These are phyloP conservation scores for Chloroceryle amazona DNA, from an alignment of 2,797 vertebrate genomes.

Conservation along the genomic window DNA sequence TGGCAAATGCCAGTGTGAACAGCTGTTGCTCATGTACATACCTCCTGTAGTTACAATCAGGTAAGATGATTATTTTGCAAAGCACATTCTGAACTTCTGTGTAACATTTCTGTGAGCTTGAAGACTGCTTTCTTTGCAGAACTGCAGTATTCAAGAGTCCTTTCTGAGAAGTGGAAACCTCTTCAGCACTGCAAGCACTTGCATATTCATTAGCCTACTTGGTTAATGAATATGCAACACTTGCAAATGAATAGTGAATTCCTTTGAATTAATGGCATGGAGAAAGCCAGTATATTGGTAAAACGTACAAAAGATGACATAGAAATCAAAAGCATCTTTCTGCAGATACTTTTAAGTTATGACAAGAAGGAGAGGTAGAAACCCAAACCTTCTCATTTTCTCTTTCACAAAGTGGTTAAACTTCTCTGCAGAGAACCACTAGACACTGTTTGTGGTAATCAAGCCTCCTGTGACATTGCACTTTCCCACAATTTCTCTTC, in stretches of 20 bases:
- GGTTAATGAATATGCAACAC: neutral
- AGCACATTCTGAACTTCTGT: neutral
- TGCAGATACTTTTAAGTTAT: neutral
- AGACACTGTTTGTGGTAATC: neutral
- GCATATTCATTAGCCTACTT: neutral
- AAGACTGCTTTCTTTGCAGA: neutral
- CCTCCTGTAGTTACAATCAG: neutral
- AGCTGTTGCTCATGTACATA: neutral
- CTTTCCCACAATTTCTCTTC: neutral
- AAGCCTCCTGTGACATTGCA: neutral
- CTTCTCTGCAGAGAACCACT: neutral
- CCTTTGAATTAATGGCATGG: neutral
- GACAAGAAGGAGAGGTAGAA: neutral
- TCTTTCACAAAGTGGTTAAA: neutral
- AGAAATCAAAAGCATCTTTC: neutral
- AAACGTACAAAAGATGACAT: neutral
- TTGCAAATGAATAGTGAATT: neutral
- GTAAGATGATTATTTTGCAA: neutral
- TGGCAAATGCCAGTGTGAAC: neutral
- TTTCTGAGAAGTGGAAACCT: neutral
- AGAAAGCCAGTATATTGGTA: neutral
- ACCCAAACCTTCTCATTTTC: neutral
- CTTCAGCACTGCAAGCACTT: neutral
- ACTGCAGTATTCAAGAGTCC: neutral
- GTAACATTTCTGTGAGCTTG: neutral